phyloP scores from a whole-genome alignment of 2,797 vertebrate genomes.

The Antrozous pallidus region DNA sequence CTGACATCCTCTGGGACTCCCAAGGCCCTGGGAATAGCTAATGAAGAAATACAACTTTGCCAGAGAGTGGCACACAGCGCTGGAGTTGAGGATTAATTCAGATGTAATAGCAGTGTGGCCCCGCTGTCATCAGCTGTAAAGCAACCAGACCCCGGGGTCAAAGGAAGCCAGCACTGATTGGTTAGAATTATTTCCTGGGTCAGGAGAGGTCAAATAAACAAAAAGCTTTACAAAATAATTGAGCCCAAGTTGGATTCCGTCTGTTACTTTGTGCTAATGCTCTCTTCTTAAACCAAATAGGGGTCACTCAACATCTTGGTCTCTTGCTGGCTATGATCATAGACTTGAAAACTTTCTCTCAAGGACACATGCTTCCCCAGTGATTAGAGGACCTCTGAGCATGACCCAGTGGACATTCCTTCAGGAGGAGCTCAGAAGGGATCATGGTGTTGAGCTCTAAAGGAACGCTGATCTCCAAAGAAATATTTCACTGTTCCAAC shows the following conservation, averaged over 20 bases:
- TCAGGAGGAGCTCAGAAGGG: neutral
- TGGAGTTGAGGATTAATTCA: slow-evolving; percentile 55
- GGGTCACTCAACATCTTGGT: neutral
- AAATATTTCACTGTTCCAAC: too few species aligned
- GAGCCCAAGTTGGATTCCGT: neutral
- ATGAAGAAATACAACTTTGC: slow-evolving; percentile 92
- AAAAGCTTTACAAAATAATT: slow-evolving; percentile 34
- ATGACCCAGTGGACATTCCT: neutral
- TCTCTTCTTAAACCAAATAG: neutral
- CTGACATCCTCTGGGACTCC: slow-evolving; percentile 91
- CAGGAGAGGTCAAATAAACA: slow-evolving; percentile 21
- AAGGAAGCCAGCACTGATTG: slow-evolving; percentile 30
- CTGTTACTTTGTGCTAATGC: neutral
- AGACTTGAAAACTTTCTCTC: neutral
- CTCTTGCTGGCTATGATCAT: neutral
- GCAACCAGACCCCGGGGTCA: slow-evolving; percentile 18
- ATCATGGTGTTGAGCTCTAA: neutral
- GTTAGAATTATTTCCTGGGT: slow-evolving; percentile 56
- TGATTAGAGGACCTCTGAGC: neutral
- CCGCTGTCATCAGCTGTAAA: slow-evolving; percentile 35
- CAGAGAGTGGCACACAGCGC: slow-evolving; percentile 75
- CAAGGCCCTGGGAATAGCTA: slow-evolving; percentile 87
- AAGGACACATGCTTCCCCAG: neutral
- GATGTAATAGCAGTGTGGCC: neutral
- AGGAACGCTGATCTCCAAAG: neutral